Percentiles rank a stretch among this genome's conserved stretches.
Conservation (phyloP, 2,888 invertebrate species). For the Salpingus planirostris region DNA sequence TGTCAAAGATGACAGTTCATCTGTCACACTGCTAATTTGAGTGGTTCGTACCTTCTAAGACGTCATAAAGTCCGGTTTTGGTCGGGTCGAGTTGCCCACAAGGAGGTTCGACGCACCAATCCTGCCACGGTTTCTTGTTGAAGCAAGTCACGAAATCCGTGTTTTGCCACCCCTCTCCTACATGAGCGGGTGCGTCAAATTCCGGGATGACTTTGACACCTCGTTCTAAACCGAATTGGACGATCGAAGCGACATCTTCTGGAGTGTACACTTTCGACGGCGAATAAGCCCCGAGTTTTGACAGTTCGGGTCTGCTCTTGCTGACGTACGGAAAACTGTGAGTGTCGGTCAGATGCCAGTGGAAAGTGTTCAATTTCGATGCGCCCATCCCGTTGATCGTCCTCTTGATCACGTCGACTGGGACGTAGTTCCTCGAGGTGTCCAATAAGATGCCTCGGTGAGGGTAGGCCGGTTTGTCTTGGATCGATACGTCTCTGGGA, state of each 20-base stretch:
- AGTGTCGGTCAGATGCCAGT: conserved; percentile 91
- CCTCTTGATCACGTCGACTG: conserved; percentile 59
- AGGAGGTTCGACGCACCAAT: conserved; percentile 72
- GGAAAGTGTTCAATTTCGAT: conserved; percentile 87
- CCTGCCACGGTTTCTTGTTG: conserved; percentile 65
- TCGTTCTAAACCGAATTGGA: conserved; percentile 40
- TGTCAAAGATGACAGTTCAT: no score
- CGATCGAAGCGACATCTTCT: conserved; percentile 47
- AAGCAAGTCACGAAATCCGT: conserved; percentile 58
- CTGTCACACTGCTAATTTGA: no score
- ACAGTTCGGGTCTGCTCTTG: conserved; percentile 59
- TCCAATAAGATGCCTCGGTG: conserved; percentile 86
- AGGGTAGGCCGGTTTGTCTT: conserved; percentile 75
- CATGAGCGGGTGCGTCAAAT: conserved; percentile 86
- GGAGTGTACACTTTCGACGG: conserved; percentile 58
- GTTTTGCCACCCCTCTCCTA: conserved; percentile 78
- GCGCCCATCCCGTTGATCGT: conserved; percentile 85
- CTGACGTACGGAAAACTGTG: conserved; percentile 89
- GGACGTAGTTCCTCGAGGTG: conserved; percentile 80
- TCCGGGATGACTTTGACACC: conserved; percentile 87
- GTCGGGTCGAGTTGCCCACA: conserved; percentile 77
- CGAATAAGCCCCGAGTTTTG: conserved; percentile 70
- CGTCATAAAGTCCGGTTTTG: conserved; percentile 58
- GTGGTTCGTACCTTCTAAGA: conserved; percentile 47
- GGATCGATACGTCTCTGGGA: conserved; percentile 51